A percentile compares a stretch with the other conserved stretches of the same genome.
Evolutionary conservation across 2,888 invertebrate species (phyloP).

Genomic region (Abrostola triplasia): DNA sequence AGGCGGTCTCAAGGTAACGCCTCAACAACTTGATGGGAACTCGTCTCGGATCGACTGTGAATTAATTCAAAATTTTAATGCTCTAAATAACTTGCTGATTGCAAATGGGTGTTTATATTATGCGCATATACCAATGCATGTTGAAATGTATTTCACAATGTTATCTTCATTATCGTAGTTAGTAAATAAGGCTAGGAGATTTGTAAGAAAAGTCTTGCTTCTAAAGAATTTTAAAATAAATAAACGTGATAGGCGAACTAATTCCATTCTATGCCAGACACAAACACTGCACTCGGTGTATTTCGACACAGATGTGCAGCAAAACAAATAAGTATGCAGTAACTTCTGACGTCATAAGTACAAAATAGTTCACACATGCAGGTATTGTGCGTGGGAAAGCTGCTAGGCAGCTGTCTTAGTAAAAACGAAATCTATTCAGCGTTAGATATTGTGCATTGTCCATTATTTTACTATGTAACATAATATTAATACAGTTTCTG

Average conservation of each 20-base stretch:
- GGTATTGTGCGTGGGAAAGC: constrained; percentile 73
- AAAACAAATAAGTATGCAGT: constrained; percentile 69
- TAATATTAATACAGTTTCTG: constrained; percentile 31
- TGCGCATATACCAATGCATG: constrained; percentile 31
- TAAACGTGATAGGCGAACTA: constrained; percentile 15
- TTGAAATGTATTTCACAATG: constrained; percentile 30
- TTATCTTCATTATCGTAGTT: constrained; percentile 13
- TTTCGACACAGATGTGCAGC: constrained; percentile 67
- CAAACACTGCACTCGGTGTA: constrained; percentile 50
- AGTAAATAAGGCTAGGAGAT: not conserved
- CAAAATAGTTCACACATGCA: constrained; percentile 72
- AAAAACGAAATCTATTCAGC: constrained; percentile 39
- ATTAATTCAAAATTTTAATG: constrained; percentile 66
- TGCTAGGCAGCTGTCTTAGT: constrained; percentile 50
- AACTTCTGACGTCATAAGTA: constrained; percentile 66
- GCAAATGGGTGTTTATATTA: constrained; percentile 60
- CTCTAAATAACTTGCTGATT: constrained; percentile 66
- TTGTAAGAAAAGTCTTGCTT: constrained; percentile 8
- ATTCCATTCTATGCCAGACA: constrained; percentile 14
- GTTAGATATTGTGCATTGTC: constrained; percentile 36
- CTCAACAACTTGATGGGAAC: constrained; percentile 66
- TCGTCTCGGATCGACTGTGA: constrained; percentile 57
- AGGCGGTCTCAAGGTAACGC: constrained; percentile 67
- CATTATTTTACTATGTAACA: constrained; percentile 41
- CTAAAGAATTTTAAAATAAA: constrained; percentile 4